Evolutionary conservation across 1,140 invertebrate genomes (phyloP), one percentile per base, ranked within the genome.

Genomic region (Sinella curviseta): DNA sequence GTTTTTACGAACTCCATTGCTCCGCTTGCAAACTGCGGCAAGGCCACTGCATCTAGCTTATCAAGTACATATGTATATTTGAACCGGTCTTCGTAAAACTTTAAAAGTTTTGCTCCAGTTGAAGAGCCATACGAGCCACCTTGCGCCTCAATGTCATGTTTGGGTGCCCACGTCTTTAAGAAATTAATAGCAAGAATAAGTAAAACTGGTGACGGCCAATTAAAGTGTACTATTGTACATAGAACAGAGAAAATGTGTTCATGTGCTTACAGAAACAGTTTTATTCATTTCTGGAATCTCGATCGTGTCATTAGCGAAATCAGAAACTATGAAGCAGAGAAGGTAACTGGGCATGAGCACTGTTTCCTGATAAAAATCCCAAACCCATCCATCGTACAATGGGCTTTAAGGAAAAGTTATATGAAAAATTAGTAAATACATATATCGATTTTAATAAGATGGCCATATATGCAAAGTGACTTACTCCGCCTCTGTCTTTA

Each of bases 1-100:
- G 8, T 48, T 48, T n/a, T n/a, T n/a, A n/a, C n/a, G n/a, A n/a
- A 48, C 39, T 70, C 65, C 31, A 33, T 70, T n/a, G 65, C 65
- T 4, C 28, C 26, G 12, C 26, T 8, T 3, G 65, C 26, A 70
- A 31, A 70, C 65, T 30, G 26, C 2, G 31, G 26, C 31, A 70
- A 70, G 26, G 26, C 65, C 30, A 70, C 31, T 31, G 65, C 26
- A n/a, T 70, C 65, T 8, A 70, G 65, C n/a, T 70, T 70, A 4
- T 3, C 3, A 24, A 60, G 55, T n/a, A n/a, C n/a, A n/a, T n/a
- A n/a, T n/a, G n/a, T n/a, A n/a, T n/a, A n/a, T n/a, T n/a, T n/a
- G n/a, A 70, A 70, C 12, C 14, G 8, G 12, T 33, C n/a, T 24
- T 70, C 28, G n/a, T 31, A 70, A n/a, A 17, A 70, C 31, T 33